These are phyloP conservation scores for Dasyurus viverrinus DNA, from an alignment of 2,113 vertebrate species.

Conservation along the genomic window DNA sequence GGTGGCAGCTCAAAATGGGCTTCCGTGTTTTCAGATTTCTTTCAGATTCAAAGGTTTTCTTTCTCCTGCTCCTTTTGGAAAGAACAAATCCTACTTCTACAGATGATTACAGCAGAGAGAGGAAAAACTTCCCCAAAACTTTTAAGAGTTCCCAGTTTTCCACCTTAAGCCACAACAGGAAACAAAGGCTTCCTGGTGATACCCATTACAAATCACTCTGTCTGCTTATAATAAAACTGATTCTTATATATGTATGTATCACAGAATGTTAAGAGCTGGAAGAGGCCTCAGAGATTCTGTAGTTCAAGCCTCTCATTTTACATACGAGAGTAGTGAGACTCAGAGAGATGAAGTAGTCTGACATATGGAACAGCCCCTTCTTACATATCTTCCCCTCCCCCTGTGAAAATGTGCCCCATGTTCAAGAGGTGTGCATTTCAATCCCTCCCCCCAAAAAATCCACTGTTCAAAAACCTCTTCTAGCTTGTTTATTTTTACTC, in stretches of 20 bases:
- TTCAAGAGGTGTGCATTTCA: neutral
- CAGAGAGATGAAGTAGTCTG: neutral
- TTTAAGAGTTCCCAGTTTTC: neutral
- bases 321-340: neutral
- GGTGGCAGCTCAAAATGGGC: neutral
- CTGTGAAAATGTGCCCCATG: neutral
- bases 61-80: constrained; percentile 18
- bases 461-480: neutral
- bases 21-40: neutral
- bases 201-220: neutral
- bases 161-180: neutral
- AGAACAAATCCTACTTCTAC: constrained; percentile 39
- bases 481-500: neutral
- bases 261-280: neutral
- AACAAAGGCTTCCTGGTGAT: constrained; percentile 1
- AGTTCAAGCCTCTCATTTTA: neutral
- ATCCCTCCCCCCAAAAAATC: neutral
- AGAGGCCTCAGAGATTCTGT: neutral
- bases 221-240: neutral
- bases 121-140: neutral
- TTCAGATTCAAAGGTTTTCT: constrained; percentile 1
- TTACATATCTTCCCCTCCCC: neutral
- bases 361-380: neutral
- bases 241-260: neutral
- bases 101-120: constrained; percentile 8